Evolutionary conservation across 2,888 invertebrate genomes (phyloP).

Genomic region (Lasioglossum zephyrum): DNA sequence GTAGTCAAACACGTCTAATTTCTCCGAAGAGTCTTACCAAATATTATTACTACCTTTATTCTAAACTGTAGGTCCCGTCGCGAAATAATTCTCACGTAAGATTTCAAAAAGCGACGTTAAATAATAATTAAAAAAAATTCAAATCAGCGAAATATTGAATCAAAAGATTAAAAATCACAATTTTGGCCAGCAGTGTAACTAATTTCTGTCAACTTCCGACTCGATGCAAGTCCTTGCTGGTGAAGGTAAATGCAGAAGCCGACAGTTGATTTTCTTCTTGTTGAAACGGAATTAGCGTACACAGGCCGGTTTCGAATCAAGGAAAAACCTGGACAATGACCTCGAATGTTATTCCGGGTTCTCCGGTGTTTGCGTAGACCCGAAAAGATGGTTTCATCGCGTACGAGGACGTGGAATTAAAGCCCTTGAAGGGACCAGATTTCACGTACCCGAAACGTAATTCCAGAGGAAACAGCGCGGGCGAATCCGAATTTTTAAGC

Average conservation of each 20-base stretch:
- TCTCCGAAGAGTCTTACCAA: not conserved
- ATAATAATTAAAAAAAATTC: too few relatives aligned
- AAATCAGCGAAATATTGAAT: too few relatives aligned
- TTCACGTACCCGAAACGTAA: slow-evolving; percentile 22
- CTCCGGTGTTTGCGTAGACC: not conserved
- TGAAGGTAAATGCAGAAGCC: too few relatives aligned
- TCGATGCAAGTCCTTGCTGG: too few relatives aligned
- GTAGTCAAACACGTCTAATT: not conserved
- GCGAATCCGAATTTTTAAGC: slow-evolving; percentile 46
- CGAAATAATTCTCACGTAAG: too few relatives aligned
- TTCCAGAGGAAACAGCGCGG: slow-evolving; percentile 3
- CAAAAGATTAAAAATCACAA: too few relatives aligned
- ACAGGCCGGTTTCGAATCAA: not conserved
- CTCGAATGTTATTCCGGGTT: not conserved
- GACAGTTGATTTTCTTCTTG: not conserved
- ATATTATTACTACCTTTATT: too few relatives aligned
- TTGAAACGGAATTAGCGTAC: not conserved
- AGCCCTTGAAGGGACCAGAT: not conserved
- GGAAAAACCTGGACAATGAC: not conserved
- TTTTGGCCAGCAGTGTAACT: too few relatives aligned
- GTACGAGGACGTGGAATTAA: not conserved
- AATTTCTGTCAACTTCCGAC: too few relatives aligned
- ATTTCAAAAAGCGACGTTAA: too few relatives aligned
- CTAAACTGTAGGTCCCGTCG: too few relatives aligned
- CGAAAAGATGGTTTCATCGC: not conserved